Percentiles rank a stretch among this genome's conserved stretches.
Evolutionary conservation across 2,888 invertebrate species (phyloP).

Genomic region (Lordiphosa andalusiaca): DNA sequence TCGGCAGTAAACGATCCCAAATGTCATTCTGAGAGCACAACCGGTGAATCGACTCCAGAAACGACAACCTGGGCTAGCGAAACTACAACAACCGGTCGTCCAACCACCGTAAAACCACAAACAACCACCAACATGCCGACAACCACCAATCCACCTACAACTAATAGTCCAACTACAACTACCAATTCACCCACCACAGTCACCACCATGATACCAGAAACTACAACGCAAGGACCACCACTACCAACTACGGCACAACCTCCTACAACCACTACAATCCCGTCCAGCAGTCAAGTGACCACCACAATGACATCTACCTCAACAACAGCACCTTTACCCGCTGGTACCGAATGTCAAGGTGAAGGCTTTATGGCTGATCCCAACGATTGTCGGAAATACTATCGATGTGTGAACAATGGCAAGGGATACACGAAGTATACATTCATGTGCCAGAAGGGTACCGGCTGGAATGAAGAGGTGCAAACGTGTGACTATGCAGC

Average conservation of each 20-base stretch:
- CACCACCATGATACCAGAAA: conserved; percentile 6
- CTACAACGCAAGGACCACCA: conserved; percentile 1
- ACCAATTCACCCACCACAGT: neutral
- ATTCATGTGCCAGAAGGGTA: conserved; percentile 85
- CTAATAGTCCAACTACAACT: neutral
- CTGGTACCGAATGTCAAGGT: conserved; percentile 80
- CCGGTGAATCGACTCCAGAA: conserved; percentile 2
- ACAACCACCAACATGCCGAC: too few species aligned
- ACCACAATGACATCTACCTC: conserved; percentile 56
- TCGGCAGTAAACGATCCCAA: conserved; percentile 48
- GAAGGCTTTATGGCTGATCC: conserved; percentile 85
- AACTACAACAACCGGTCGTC: conserved; percentile 3
- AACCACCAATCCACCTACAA: too few species aligned
- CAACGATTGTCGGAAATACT: conserved; percentile 83
- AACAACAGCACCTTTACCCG: conserved; percentile 67
- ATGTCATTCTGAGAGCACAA: conserved; percentile 43
- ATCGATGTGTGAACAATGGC: conserved; percentile 82
- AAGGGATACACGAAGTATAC: conserved; percentile 79
- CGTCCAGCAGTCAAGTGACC: conserved; percentile 18
- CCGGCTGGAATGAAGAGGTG: conserved; percentile 85
- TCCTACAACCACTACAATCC: conserved; percentile 9
- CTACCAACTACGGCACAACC: conserved; percentile 7
- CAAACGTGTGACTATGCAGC: conserved; percentile 83
- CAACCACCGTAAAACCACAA: too few species aligned
- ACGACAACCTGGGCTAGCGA: neutral